Evolutionary conservation across 2,888 invertebrate species (phyloP).

Genomic region (Cancer borealis): DNA sequence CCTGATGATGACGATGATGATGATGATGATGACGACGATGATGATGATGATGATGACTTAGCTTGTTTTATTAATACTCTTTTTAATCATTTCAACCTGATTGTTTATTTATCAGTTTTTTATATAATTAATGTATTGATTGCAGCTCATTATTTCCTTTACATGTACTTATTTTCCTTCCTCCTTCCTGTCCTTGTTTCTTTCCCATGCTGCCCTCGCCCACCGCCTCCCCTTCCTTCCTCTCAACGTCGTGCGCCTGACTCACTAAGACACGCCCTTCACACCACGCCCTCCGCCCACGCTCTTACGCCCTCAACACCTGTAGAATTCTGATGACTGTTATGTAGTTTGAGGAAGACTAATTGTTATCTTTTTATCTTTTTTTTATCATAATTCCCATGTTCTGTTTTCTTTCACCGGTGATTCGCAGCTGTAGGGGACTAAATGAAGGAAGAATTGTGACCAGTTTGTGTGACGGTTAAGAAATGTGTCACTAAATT

Average conservation of each 20-base stretch:
- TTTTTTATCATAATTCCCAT: too few species aligned
- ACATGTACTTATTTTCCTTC: background rate
- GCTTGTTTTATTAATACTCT: background rate
- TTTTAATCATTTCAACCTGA: background rate
- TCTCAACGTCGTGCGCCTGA: too few species aligned
- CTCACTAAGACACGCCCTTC: too few species aligned
- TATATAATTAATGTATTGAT: background rate
- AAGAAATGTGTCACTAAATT: too few species aligned
- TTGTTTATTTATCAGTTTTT: too few species aligned
- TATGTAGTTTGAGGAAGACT: background rate
- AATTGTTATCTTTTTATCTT: background rate
- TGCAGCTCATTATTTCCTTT: conserved; percentile 16
- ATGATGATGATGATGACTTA: background rate
- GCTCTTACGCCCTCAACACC: background rate
- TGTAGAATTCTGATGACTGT: background rate
- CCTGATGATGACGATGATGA: background rate
- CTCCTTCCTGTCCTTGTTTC: background rate
- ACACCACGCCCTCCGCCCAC: too few species aligned
- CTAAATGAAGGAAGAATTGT: too few species aligned
- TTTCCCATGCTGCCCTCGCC: too few species aligned
- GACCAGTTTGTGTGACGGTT: too few species aligned
- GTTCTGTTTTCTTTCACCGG: background rate
- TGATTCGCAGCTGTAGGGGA: too few species aligned
- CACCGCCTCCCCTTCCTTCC: too few species aligned
- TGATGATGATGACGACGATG: background rate